Evolutionary conservation across 2,113 vertebrate species (phyloP).

Genomic region (Uria lomvia): DNA sequence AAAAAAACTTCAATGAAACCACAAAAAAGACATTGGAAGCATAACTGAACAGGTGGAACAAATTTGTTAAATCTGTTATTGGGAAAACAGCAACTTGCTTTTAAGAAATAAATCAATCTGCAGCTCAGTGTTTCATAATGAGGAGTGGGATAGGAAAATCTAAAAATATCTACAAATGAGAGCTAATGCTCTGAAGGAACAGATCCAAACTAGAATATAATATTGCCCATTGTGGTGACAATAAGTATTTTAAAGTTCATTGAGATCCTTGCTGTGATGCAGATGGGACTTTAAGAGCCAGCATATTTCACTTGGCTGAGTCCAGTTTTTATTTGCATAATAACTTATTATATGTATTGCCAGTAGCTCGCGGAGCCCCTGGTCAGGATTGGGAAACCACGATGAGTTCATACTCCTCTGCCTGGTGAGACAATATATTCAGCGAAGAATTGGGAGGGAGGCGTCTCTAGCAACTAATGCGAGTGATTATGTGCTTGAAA

Average conservation of each 20-base stretch:
- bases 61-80: conserved; percentile 75
- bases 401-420: conserved; percentile 49
- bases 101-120: conserved; percentile 70
- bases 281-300: conserved; percentile 50
- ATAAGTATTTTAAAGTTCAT: conserved; percentile 60
- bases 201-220: conserved; percentile 53
- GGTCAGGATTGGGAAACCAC: conserved; percentile 43
- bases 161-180: conserved; percentile 63
- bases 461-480: neutral
- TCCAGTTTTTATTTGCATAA: conserved; percentile 59
- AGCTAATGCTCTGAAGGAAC: conserved; percentile 26
- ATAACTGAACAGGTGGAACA: conserved; percentile 71
- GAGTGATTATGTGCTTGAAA: neutral
- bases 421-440: conserved; percentile 13
- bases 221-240: conserved; percentile 62
- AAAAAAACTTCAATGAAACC: conserved; percentile 70
- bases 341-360: conserved; percentile 61
- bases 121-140: conserved; percentile 64
- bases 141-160: conserved; percentile 51
- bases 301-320: conserved; percentile 40
- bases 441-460: neutral
- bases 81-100: conserved; percentile 69
- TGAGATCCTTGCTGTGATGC: conserved; percentile 45
- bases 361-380: conserved; percentile 40
- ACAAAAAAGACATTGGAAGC: conserved; percentile 65